Percentiles rank a stretch among this genome's conserved stretches.
Conservation (phyloP, 2,113 vertebrate genomes). For the Chauna torquata region DNA sequence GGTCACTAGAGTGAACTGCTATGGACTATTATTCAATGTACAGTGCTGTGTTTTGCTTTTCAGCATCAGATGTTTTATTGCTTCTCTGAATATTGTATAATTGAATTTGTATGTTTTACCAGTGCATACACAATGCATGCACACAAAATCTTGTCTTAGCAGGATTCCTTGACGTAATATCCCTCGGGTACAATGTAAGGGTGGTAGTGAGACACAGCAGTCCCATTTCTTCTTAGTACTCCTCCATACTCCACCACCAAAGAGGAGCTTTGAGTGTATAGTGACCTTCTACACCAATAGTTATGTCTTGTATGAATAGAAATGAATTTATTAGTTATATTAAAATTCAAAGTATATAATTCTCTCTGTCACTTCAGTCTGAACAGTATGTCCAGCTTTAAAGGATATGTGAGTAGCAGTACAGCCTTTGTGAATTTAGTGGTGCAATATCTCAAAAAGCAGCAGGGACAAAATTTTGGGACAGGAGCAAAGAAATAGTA, state of each 20-base stretch:
- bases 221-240: neutral
- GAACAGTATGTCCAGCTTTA: neutral
- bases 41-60: neutral
- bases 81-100: neutral
- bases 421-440: neutral
- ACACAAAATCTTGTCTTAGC: neutral
- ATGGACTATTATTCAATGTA: neutral
- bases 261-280: neutral
- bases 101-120: neutral
- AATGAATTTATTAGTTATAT: neutral
- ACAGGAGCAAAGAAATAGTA: neutral
- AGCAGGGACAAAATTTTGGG: neutral
- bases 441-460: neutral
- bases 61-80: neutral
- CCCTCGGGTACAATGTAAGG: neutral
- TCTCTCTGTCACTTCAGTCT: neutral
- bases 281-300: neutral
- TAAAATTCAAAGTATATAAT: neutral
- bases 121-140: neutral
- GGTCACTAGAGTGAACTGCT: neutral
- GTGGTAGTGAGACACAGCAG: neutral
- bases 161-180: constrained; percentile 6
- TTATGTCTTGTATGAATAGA: neutral
- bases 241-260: neutral
- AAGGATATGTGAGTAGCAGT: neutral